phyloP scores from a whole-genome alignment of 1,140 invertebrate species.

The Lethocerus indicus region DNA sequence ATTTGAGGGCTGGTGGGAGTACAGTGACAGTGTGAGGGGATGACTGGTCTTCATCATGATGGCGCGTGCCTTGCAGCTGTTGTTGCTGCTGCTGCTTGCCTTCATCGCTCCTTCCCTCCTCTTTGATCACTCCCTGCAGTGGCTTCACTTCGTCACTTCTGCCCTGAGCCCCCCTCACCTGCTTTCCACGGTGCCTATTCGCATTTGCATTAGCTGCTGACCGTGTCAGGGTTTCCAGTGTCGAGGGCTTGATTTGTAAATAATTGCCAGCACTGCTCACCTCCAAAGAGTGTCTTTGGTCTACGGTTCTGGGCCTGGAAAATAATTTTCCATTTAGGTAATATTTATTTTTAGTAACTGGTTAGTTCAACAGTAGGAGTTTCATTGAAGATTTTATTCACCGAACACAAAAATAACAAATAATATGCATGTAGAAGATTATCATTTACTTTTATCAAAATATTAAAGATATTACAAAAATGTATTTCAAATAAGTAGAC shows the following conservation, averaged over 20 bases:
- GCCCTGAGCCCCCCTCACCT: constrained; percentile 28
- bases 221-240: constrained; percentile 52
- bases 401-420: too few relatives aligned
- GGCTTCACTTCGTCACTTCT: too few relatives aligned
- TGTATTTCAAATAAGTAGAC: background rate
- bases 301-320: constrained; percentile 10
- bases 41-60: too few relatives aligned
- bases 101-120: constrained; percentile 28
- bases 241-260: constrained; percentile 58
- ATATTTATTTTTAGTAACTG: too few relatives aligned
- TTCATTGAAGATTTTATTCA: too few relatives aligned
- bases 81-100: background rate
- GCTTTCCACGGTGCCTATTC: constrained; percentile 39
- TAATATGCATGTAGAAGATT: too few relatives aligned
- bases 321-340: background rate
- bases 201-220: constrained; percentile 55
- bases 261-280: constrained; percentile 36
- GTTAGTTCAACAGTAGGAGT: too few relatives aligned
- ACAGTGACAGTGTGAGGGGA: constrained; percentile 44
- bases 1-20: constrained; percentile 70
- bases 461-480: background rate
- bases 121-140: constrained; percentile 32
- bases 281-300: constrained; percentile 19
- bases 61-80: background rate
- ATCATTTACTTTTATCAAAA: background rate